A percentile compares a stretch with the other conserved stretches of the same genome.
These are phyloP conservation scores for Suillia variegata DNA, from an alignment of 2,888 invertebrate genomes.

Conservation along the genomic window DNA sequence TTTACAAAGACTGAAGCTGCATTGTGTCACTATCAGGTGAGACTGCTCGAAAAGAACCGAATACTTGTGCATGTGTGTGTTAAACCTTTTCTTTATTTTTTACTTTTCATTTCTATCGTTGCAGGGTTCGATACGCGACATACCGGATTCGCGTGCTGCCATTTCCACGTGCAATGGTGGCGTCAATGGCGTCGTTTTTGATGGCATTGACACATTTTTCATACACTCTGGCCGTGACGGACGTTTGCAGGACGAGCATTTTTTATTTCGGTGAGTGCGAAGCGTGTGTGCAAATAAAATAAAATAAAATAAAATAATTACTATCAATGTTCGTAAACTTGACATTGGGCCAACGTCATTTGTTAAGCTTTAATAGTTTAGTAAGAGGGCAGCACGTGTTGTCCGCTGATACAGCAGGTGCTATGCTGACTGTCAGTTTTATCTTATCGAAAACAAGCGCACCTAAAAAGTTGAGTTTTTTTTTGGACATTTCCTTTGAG, in stretches of 20 bases:
- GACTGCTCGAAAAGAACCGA: too few species aligned
- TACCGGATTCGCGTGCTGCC: conserved; percentile 78
- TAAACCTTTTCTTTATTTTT: conserved; percentile 3
- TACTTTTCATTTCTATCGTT: conserved; percentile 17
- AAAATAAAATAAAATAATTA: too few species aligned
- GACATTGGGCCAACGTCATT: too few species aligned
- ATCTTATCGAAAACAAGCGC: too few species aligned
- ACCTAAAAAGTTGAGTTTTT: too few species aligned
- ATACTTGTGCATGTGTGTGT: not conserved
- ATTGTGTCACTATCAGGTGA: conserved; percentile 61
- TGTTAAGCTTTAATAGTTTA: too few species aligned
- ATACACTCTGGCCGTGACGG: conserved; percentile 63
- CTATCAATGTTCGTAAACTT: too few species aligned
- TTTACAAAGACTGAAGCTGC: conserved; percentile 61
- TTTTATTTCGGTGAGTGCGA: conserved; percentile 57
- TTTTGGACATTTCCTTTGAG: too few species aligned
- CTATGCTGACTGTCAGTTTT: too few species aligned
- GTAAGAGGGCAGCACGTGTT: too few species aligned
- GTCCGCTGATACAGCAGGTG: too few species aligned
- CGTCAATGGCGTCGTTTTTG: conserved; percentile 77
- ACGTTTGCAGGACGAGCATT: conserved; percentile 56
- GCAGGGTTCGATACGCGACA: conserved; percentile 72
- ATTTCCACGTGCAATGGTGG: conserved; percentile 79
- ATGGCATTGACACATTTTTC: conserved; percentile 77
- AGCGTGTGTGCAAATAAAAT: too few species aligned